phyloP scores from a whole-genome alignment of 2,113 vertebrate species.

The Paedocypris sp. region DNA sequence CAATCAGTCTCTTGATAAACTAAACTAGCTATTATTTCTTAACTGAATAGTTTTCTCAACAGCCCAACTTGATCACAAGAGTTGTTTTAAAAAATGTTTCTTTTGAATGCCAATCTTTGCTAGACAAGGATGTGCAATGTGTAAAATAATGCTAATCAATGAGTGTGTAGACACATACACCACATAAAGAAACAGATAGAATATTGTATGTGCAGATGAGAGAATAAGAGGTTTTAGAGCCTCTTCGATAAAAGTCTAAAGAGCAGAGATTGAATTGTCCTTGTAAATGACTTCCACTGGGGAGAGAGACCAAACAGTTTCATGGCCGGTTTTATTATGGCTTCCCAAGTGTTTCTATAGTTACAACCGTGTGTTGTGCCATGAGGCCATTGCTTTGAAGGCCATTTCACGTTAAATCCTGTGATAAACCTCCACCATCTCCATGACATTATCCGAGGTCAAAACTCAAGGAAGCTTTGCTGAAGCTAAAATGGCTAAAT shows the following conservation, averaged over 20 bases:
- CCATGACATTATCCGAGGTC: background rate
- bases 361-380: background rate
- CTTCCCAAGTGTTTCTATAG: background rate
- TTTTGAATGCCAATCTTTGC: no score
- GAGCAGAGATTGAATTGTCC: background rate
- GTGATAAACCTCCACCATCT: background rate
- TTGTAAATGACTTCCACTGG: background rate
- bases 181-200: no score
- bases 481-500: background rate
- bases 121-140: no score
- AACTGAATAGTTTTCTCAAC: no score
- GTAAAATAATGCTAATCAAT: no score
- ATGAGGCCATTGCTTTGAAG: background rate
- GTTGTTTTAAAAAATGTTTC: no score
- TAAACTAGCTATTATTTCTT: no score
- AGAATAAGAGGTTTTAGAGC: background rate
- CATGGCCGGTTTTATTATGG: slow-evolving; percentile 14
- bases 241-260: background rate
- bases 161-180: no score
- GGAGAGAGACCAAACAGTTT: background rate
- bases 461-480: background rate
- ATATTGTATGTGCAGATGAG: background rate
- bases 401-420: background rate
- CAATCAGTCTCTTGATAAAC: no score
- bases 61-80: no score